Evolutionary conservation across 2,113 vertebrate genomes (phyloP), one percentile per base, ranked within the genome.

Genomic region (Heterotis niloticus): DNA sequence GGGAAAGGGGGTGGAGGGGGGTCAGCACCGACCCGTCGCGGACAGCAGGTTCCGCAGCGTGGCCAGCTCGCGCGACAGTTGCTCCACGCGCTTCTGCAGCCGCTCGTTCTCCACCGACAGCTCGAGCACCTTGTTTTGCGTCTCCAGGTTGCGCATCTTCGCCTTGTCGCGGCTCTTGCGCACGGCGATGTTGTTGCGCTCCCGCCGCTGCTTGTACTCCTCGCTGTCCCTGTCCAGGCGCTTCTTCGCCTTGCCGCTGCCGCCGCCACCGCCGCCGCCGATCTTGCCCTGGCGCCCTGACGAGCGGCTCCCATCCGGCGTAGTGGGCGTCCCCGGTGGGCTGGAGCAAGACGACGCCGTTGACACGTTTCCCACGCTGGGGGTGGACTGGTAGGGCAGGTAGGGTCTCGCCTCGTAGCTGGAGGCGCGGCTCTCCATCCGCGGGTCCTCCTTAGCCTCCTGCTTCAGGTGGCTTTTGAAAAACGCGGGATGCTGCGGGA

Each of bases 141-240:
- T 99, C 94, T 99, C 97, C 91, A 96, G 83, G 93, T 98, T 98
- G 91, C 97, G 96, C 93, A 95, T 88, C 88, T 99, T 99, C 76
- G 97, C 97, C 91, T 99, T 99, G 93, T 99, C 97, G 85, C 97
- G 93, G 91, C 97, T 99, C 90, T 98, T 99, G 85, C 97, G 94
- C 91, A 99, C 97, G 13, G 97, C 97, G 84, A 96, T 94, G 94
- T 99, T 99, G 94, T 98, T 99, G 88, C 97, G 92, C 94, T 98
- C 96, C 60, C 97, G 91, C 85, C 97, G 91, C 82, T 89, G 85
- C 90, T 93, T 91, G 93, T 99, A 99, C 90, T 99, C 97, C 4
- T 98, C 96, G 89, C 97, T 98, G 92, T 96, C 93, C 90, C 98
- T 98, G 86, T 99, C 96, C 92, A 97, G 91, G 28, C 93, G 88